Conservation (phyloP, 2,888 invertebrate genomes). For the Autographa gamma region DNA sequence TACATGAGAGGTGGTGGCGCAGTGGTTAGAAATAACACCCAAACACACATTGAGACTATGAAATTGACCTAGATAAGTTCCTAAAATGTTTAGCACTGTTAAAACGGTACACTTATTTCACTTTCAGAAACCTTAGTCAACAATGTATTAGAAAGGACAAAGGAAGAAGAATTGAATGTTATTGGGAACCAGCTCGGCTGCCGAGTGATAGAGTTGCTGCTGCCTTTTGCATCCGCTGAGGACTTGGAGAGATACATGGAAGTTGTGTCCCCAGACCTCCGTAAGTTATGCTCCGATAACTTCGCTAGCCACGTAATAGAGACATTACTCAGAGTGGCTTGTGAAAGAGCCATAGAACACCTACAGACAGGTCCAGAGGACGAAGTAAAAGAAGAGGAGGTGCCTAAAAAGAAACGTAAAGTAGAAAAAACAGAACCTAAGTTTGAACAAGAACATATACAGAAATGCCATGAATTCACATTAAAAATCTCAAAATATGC, state of each 20-base stretch:
- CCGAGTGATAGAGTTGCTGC: slow-evolving; percentile 92
- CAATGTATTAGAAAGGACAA: slow-evolving; percentile 93
- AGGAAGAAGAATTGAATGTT: slow-evolving; percentile 91
- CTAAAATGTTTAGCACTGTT: neutral
- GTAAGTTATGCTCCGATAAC: slow-evolving; percentile 92
- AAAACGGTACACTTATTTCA: neutral
- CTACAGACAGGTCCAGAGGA: slow-evolving; percentile 63
- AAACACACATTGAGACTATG: neutral
- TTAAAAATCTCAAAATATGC: slow-evolving; percentile 93
- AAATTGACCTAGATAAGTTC: neutral
- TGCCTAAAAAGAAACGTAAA: slow-evolving; percentile 73
- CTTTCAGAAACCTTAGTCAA: slow-evolving; percentile 91
- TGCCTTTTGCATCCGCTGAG: slow-evolving; percentile 91
- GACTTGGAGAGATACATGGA: slow-evolving; percentile 90
- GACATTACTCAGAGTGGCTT: slow-evolving; percentile 89
- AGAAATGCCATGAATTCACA: slow-evolving; percentile 90
- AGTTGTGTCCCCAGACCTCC: slow-evolving; percentile 90
- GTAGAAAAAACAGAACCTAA: slow-evolving; percentile 63
- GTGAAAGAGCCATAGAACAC: slow-evolving; percentile 84
- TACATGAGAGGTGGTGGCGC: neutral
- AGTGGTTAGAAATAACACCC: neutral
- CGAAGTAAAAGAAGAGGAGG: slow-evolving; percentile 59
- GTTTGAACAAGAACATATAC: slow-evolving; percentile 83
- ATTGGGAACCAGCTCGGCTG: slow-evolving; percentile 95
- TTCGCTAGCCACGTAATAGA: slow-evolving; percentile 95